Evolutionary conservation across 2,888 invertebrate species (phyloP).

Genomic region (Aphodius granarius): DNA sequence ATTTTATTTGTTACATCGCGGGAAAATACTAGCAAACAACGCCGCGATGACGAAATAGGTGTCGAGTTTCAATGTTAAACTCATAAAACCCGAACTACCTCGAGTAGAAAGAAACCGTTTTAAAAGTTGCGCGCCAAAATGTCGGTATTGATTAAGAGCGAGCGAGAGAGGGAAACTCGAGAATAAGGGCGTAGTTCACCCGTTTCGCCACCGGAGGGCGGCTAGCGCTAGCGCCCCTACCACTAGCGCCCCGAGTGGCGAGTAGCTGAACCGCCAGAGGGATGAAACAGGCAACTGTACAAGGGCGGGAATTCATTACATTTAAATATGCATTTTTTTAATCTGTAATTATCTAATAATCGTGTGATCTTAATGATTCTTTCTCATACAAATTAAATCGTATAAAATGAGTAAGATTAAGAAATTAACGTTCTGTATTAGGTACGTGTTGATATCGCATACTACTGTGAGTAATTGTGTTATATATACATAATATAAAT

Average conservation of each 20-base stretch:
- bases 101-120: neutral
- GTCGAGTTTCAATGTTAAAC: neutral
- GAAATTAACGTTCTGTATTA: neutral
- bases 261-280: conserved; percentile 29
- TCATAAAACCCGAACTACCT: neutral
- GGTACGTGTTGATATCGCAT: neutral
- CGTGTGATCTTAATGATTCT: neutral
- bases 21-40: neutral
- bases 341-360: neutral
- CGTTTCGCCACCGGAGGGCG: conserved; percentile 35
- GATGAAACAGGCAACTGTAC: neutral
- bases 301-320: neutral
- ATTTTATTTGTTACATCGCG: neutral
- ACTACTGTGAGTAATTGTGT: too few relatives aligned
- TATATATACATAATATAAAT: neutral
- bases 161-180: neutral
- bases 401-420: neutral
- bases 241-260: conserved; percentile 31
- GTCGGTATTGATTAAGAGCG: conserved; percentile 16
- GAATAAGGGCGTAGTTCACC: conserved; percentile 27
- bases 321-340: neutral
- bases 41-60: neutral
- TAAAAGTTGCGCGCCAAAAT: neutral
- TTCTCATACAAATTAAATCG: neutral
- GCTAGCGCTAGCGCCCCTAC: conserved; percentile 26